Evolutionary conservation across 2,888 invertebrate genomes (phyloP).

Genomic region (Trissolcus brochymenae): DNA sequence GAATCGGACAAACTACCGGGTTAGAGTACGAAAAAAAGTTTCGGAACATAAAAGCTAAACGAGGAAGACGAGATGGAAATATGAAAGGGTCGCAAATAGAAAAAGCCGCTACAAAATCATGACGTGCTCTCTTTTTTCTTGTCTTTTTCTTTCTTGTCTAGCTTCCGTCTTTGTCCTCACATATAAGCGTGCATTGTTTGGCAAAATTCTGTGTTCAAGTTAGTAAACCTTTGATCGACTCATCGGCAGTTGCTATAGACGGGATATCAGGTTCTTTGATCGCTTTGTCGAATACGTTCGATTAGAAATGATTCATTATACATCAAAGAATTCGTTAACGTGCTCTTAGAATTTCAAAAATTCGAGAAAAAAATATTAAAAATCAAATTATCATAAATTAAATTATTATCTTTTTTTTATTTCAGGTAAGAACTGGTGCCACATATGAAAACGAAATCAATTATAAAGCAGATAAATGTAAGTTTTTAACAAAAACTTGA

Average conservation of each 20-base stretch:
- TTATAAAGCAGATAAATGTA: background rate
- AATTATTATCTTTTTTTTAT: conserved; percentile 12
- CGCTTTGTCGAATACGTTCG: conserved; percentile 28
- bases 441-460: background rate
- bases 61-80: conserved; percentile 38
- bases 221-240: conserved; percentile 36
- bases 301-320: conserved; percentile 29
- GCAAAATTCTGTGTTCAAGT: conserved; percentile 20
- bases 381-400: background rate
- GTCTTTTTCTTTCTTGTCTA: conserved; percentile 6
- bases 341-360: no score
- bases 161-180: conserved; percentile 4
- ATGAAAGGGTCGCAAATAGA: conserved; percentile 51
- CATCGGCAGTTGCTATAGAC: conserved; percentile 16
- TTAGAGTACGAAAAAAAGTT: conserved; percentile 51
- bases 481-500: no score
- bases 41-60: conserved; percentile 53
- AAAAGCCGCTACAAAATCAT: conserved; percentile 39
- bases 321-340: no score
- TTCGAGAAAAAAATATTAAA: no score
- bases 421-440: background rate
- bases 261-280: conserved; percentile 20
- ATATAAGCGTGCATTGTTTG: conserved; percentile 25
- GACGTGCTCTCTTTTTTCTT: conserved; percentile 9
- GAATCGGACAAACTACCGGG: conserved; percentile 35